phyloP scores from a whole-genome alignment of 1,140 invertebrate species.

The Camponotus vicinus region DNA sequence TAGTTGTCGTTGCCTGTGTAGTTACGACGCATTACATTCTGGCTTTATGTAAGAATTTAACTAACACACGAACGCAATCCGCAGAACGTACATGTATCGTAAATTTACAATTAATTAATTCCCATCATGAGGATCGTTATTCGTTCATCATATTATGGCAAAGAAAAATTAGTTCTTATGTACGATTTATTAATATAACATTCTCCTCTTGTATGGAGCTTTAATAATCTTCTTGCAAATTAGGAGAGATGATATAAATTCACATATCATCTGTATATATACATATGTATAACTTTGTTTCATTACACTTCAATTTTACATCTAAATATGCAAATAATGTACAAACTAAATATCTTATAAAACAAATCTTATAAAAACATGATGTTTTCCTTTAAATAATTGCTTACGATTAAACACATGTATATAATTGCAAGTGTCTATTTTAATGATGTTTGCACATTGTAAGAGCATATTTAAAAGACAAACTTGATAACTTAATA shows the following conservation, averaged over 20 bases:
- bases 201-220: background rate
- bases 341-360: background rate
- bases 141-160: background rate
- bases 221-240: background rate
- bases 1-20: conserved; percentile 22
- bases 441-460: background rate
- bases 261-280: background rate
- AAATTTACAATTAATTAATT: conserved; percentile 14
- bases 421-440: background rate
- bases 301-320: background rate
- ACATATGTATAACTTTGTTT: background rate
- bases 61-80: background rate
- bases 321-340: background rate
- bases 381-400: background rate
- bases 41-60: conserved; percentile 44
- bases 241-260: background rate
- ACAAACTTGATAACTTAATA: background rate
- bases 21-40: conserved; percentile 20
- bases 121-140: background rate
- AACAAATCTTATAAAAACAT: background rate
- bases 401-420: background rate
- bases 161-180: background rate
- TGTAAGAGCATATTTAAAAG: background rate
- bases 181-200: background rate
- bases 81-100: background rate